phyloP scores from a whole-genome alignment of 2,888 invertebrate genomes.

The Lacanobia wlatinum region DNA sequence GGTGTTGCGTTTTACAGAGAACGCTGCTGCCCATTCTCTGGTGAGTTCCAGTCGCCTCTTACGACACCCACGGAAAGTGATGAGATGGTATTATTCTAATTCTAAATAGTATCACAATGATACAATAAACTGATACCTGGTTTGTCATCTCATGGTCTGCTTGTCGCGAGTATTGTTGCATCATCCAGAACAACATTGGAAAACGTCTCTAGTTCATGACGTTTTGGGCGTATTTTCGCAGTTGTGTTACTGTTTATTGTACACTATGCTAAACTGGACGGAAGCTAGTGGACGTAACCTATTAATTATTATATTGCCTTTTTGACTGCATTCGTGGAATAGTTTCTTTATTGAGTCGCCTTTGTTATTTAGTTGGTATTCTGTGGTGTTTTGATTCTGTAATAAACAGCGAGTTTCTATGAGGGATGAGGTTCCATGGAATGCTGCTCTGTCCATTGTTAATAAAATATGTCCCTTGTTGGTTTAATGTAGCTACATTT shows the following conservation, averaged over 20 bases:
- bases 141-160: background rate
- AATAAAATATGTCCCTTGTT: background rate
- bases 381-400: constrained; percentile 54
- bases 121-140: background rate
- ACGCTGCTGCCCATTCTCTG: too few species aligned
- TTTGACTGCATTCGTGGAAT: constrained; percentile 80
- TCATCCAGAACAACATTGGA: background rate
- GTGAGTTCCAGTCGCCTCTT: too few species aligned
- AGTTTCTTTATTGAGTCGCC: constrained; percentile 80
- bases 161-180: background rate
- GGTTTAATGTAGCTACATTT: background rate
- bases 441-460: background rate
- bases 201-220: background rate
- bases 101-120: background rate
- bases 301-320: constrained; percentile 86
- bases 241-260: constrained; percentile 16
- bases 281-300: constrained; percentile 70
- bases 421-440: constrained; percentile 7
- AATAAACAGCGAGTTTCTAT: constrained; percentile 23
- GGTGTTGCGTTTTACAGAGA: too few species aligned
- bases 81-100: too few species aligned
- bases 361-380: constrained; percentile 64
- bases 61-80: too few species aligned
- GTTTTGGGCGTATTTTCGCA: background rate
- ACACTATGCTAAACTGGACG: constrained; percentile 58